These are phyloP conservation scores for Heliothis virescens DNA, from an alignment of 1,140 invertebrate species.

Conservation along the genomic window DNA sequence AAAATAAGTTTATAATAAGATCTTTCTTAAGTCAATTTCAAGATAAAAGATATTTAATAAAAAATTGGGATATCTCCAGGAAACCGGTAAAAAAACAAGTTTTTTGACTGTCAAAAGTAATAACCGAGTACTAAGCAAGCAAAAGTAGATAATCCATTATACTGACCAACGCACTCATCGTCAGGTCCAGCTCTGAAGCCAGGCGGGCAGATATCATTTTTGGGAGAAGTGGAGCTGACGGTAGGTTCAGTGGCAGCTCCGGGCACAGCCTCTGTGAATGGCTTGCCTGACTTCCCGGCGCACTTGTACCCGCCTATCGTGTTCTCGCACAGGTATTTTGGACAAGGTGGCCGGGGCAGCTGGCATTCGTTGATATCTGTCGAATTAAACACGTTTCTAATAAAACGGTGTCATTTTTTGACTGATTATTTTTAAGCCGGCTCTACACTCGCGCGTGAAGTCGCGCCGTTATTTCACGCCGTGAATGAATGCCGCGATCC, in stretches of 20 bases:
- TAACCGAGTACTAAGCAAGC: neutral
- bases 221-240: conserved; percentile 54
- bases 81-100: no score
- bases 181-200: conserved; percentile 89
- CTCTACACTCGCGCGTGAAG: no score
- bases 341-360: conserved; percentile 87
- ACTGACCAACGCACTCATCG: conserved; percentile 87
- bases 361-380: conserved; percentile 92
- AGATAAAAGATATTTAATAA: no score
- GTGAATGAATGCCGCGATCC: no score
- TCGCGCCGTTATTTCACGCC: no score
- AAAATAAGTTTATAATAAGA: no score
- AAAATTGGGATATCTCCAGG: no score
- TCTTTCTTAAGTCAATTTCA: no score
- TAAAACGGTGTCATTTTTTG: no score
- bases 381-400: neutral
- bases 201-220: conserved; percentile 88
- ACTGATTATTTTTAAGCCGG: no score
- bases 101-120: no score
- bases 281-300: conserved; percentile 78
- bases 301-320: conserved; percentile 90
- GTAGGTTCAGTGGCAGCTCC: conserved; percentile 60
- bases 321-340: conserved; percentile 89
- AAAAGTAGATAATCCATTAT: neutral
- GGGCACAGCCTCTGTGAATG: conserved; percentile 64